Evolutionary conservation across 2,888 invertebrate genomes (phyloP), one percentile per base, ranked within the genome.

Genomic region (Drosophila barbarae): DNA sequence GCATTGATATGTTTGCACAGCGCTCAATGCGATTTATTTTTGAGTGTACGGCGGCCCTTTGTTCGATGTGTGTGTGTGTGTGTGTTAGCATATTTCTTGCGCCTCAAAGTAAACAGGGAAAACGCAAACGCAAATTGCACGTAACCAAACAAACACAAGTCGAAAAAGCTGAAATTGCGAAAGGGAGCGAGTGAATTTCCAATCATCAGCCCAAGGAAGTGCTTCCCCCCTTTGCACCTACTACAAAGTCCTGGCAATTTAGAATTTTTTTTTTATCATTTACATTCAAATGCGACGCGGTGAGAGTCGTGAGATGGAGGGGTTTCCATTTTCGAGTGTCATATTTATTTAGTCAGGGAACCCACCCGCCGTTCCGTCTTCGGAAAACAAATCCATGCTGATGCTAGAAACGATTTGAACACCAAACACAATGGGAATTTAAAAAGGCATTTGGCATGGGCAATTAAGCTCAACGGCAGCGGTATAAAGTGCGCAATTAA

Each of bases 1-100:
- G 56, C 76, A 82, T 70, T 78, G 79, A 77, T 77, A 82, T 78
- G 82, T 77, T 82, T 78, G 74, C 69, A 67, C 51, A 69, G 54
- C 10, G 41, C 68, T 42, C 35, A 46, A 18, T 42, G 32, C 30
- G 36, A 18, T 34, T 36, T 18, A 34, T 38, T 39, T 46, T 13
- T 13, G 28, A 44, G 26, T 39, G 30, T 58, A 32, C 15, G 46
- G 13, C 12, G 54, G 59, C 64, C 13, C 32, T 50, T 39, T 39
- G 53, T 42, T 44, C 13, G 34, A 39, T 9, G 30, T 30, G 3
- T 30, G 10, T 30, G 30, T 30, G 30, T 10, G 57, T 47, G 61
- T 73, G 63, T 72, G 74, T 81, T 82, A 78, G 76, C 79, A 76
- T 76, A 78, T 76, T 78, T 69, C 65, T 69, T 69, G 65, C 71